Conservation (phyloP, 2,888 invertebrate species). For the Ephialtes manifestator region DNA sequence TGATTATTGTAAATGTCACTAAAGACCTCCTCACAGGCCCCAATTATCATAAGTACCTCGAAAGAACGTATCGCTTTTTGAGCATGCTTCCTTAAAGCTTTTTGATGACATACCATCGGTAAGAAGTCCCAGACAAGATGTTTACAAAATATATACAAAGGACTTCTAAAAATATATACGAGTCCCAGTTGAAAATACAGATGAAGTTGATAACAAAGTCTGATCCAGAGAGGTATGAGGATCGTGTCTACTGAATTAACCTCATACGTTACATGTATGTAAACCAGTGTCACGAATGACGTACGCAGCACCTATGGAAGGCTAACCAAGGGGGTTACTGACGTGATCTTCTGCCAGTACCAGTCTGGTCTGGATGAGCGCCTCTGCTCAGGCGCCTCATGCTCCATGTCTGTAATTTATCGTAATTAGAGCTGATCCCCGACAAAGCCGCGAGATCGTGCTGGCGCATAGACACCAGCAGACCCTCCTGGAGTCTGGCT, state of each 20-base stretch:
- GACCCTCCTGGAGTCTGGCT: slow-evolving; percentile 27
- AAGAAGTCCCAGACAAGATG: too few species aligned
- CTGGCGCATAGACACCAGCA: slow-evolving; percentile 59
- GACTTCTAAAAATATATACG: background rate
- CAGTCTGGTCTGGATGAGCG: slow-evolving; percentile 35
- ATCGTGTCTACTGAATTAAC: too few species aligned
- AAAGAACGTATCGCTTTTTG: too few species aligned
- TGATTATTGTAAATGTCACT: too few species aligned
- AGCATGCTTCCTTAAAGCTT: too few species aligned
- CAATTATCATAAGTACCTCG: too few species aligned
- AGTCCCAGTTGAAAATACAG: slow-evolving; percentile 1
- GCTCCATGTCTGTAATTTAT: slow-evolving; percentile 66
- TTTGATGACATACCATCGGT: too few species aligned
- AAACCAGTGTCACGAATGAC: background rate
- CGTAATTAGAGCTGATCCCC: slow-evolving; percentile 69
- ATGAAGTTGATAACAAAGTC: slow-evolving; percentile 2
- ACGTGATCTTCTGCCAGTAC: slow-evolving; percentile 33
- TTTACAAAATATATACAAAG: slow-evolving; percentile 4
- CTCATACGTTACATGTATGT: too few species aligned
- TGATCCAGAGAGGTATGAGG: background rate
- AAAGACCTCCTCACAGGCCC: too few species aligned
- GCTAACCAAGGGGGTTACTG: slow-evolving; percentile 8
- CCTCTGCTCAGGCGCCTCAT: slow-evolving; percentile 35
- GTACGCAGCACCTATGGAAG: slow-evolving; percentile 4
- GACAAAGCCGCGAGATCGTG: slow-evolving; percentile 69